Conservation (phyloP, 1,140 invertebrate species). For the Asbolus verrucosus region DNA sequence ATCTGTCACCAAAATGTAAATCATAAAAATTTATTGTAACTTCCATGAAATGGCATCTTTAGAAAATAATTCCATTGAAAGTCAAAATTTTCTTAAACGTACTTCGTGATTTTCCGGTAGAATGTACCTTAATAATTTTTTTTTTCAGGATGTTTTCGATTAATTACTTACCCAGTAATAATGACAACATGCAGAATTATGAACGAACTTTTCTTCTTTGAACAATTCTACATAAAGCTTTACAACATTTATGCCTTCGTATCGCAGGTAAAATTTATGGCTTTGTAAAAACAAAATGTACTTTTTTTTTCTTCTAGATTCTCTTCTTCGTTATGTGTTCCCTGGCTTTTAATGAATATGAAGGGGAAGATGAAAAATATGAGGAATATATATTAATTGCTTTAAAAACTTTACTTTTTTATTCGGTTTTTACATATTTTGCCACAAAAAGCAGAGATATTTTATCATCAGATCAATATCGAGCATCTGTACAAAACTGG, state of each 20-base stretch:
- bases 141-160: conserved; percentile 52
- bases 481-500: neutral
- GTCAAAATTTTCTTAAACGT: conserved; percentile 6
- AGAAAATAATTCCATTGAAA: neutral
- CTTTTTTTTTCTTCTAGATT: conserved; percentile 54
- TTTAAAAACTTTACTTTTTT: conserved; percentile 82
- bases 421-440: conserved; percentile 82
- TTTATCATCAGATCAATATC: conserved; percentile 62
- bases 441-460: conserved; percentile 74
- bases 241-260: conserved; percentile 57
- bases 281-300: neutral
- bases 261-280: conserved; percentile 55
- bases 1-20: no score
- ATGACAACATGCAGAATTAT: conserved; percentile 45
- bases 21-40: no score
- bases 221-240: conserved; percentile 59
- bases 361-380: conserved; percentile 10
- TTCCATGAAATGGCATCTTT: no score
- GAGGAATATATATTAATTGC: conserved; percentile 72
- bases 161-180: conserved; percentile 42
- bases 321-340: conserved; percentile 61
- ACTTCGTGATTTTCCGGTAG: neutral
- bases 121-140: neutral
- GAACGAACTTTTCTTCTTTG: conserved; percentile 54
- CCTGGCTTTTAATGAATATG: conserved; percentile 47